A percentile compares a stretch with the other conserved stretches of the same genome.
These are phyloP conservation scores for Drosophila tripunctata DNA, from an alignment of 2,888 invertebrate species.

Conservation along the genomic window DNA sequence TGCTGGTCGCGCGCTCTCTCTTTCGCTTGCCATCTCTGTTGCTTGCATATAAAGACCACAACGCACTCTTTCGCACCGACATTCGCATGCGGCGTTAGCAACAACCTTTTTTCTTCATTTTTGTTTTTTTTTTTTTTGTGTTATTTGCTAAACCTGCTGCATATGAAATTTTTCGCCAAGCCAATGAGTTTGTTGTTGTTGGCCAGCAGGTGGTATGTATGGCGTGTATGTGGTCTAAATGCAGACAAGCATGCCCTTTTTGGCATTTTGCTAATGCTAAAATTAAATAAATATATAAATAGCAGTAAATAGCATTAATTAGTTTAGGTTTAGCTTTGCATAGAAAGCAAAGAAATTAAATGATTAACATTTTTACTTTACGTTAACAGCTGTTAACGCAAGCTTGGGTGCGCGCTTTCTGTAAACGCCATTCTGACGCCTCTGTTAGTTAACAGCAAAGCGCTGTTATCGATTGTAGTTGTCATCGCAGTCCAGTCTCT, in stretches of 20 bases:
- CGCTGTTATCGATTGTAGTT: background rate
- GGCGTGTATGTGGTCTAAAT: background rate
- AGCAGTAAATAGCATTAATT: background rate
- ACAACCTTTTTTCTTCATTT: constrained; percentile 82
- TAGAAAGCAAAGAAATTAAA: background rate
- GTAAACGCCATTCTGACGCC: background rate
- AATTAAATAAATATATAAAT: background rate
- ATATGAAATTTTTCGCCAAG: constrained; percentile 44
- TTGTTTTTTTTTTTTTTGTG: too few species aligned
- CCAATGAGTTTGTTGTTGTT: constrained; percentile 30
- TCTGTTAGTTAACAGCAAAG: constrained; percentile 8
- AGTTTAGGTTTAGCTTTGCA: background rate
- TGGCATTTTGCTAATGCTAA: background rate
- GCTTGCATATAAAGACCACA: constrained; percentile 11
- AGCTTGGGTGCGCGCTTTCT: background rate
- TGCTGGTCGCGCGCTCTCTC: constrained; percentile 22
- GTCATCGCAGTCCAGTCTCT: background rate
- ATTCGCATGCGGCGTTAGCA: constrained; percentile 80
- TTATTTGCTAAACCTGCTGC: constrained; percentile 31
- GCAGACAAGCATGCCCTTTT: background rate
- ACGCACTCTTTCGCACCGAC: constrained; percentile 59
- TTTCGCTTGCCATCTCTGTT: constrained; percentile 11
- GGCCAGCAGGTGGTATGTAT: background rate
- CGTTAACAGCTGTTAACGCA: constrained; percentile 1
- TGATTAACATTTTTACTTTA: background rate